These are phyloP conservation scores for Beroe ovata DNA, from an alignment of 37 sponge, comb jelly and placozoan genomes.

Conservation along the genomic window DNA sequence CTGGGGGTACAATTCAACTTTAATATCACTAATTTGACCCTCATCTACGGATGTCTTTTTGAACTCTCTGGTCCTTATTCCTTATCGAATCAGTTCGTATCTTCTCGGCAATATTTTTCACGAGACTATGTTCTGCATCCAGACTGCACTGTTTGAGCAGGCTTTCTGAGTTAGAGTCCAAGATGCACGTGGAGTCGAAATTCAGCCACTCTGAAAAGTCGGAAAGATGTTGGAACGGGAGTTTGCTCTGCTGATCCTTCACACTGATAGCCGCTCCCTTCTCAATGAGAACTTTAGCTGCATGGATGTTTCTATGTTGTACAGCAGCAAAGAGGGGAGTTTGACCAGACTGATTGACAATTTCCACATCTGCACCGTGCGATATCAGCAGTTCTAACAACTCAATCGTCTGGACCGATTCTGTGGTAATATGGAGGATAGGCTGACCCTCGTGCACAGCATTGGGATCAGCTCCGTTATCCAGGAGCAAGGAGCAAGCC, in stretches of 20 bases:
- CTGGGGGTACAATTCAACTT: too few relatives aligned
- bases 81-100: not conserved
- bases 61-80: not conserved
- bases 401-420: constrained; percentile 53
- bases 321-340: constrained; percentile 64
- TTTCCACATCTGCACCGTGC: constrained; percentile 21
- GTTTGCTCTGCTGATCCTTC: constrained; percentile 34
- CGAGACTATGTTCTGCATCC: constrained; percentile 39
- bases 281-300: constrained; percentile 54
- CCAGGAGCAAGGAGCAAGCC: not conserved
- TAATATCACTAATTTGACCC: too few relatives aligned
- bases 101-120: constrained; percentile 23
- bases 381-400: not conserved
- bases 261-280: constrained; percentile 29
- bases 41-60: not conserved
- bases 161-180: constrained; percentile 22
- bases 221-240: constrained; percentile 31
- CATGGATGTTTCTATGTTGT: constrained; percentile 48
- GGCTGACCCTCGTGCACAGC: constrained; percentile 32
- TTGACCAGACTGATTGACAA: constrained; percentile 6
- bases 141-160: constrained; percentile 58
- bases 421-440: constrained; percentile 17
- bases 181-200: not conserved
- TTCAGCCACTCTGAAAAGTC: constrained; percentile 64
- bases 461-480: constrained; percentile 40